Evolutionary conservation across 1,140 invertebrate species (phyloP), one percentile per base, ranked within the genome.

Genomic region (Pogonognathellus flavescens): DNA sequence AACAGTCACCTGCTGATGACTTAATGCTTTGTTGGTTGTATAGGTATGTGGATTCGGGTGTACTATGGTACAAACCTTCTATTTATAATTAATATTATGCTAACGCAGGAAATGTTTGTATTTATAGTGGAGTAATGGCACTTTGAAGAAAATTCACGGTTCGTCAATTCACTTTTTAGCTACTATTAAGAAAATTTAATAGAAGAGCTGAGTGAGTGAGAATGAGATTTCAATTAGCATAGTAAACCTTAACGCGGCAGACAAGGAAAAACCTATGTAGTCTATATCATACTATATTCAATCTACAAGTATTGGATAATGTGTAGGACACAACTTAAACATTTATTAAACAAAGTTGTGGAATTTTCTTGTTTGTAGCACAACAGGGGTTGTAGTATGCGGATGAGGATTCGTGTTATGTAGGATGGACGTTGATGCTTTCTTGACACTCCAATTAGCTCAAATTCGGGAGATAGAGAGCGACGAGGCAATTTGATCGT

Each of bases 111-210:
- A 41, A 41, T 6, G 31, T 41, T 41, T 31, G 22, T 66, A 66
- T 25, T 25, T 66, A 66, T 25, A 66, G 1, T 49, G 16, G n/a
- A n/a, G n/a, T 76, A 49, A 76, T 76, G 70, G 70, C 70, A 76
- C 70, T 50, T 76, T 76, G 70, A 76, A 76, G 70, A 76, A 76
- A 76, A 76, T 76, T 76, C 70, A 76, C 70, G 70, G 25, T 31
- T 76, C 70, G n/a, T 50, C 31, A 49, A n/a, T 76, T 49, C 70
- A 76, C 11, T 76, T 76, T 6, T 0, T 16, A 76, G 31, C 49
- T 16, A 13, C 14, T 76, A 50, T 10, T 66, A 22, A 66, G 25
- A 25, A 66, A 66, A n/a, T n/a, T n/a, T n/a, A n/a, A 31, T 25
- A 14, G 62, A 41, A 41, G 31, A 66, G 20, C 62, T 66, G 11